These are phyloP conservation scores for Lasioglossum zephyrum DNA, from an alignment of 2,888 invertebrate species.

Conservation along the genomic window DNA sequence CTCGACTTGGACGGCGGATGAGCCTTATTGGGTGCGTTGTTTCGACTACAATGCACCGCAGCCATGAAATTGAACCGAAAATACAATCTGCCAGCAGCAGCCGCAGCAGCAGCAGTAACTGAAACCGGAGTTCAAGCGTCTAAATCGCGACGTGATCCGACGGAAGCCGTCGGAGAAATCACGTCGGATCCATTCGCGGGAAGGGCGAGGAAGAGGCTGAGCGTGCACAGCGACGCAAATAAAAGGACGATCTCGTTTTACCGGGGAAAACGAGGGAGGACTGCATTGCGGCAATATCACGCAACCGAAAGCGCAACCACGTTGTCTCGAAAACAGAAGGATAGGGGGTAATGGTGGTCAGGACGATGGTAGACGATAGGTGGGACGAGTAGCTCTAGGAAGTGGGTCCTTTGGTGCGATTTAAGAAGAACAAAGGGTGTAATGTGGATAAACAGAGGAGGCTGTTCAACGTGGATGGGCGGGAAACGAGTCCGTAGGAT, in stretches of 20 bases:
- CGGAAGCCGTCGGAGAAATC: not conserved
- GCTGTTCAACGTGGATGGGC: not conserved
- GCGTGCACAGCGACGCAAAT: conserved; percentile 16
- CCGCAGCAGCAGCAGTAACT: not conserved
- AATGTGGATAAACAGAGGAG: conserved; percentile 37
- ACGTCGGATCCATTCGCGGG: not conserved
- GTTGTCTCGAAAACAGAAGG: conserved; percentile 14
- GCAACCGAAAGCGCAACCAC: conserved; percentile 44
- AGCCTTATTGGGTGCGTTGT: conserved; percentile 3
- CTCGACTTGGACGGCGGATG: not conserved
- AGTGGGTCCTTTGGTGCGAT: conserved; percentile 20
- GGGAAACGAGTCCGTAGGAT: not conserved
- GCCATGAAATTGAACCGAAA: conserved; percentile 7
- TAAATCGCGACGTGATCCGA: conserved; percentile 28
- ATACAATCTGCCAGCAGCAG: not conserved
- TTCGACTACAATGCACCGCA: not conserved
- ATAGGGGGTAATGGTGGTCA: not conserved
- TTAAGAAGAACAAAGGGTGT: conserved; percentile 39
- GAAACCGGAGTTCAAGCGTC: conserved; percentile 8
- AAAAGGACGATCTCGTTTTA: conserved; percentile 47
- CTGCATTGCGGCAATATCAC: conserved; percentile 61
- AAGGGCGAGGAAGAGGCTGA: not conserved
- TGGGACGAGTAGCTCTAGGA: not conserved
- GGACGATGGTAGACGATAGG: not conserved
- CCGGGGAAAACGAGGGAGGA: conserved; percentile 40